phyloP scores from a whole-genome alignment of 2,113 vertebrate genomes.

The Meriones unguiculatus region DNA sequence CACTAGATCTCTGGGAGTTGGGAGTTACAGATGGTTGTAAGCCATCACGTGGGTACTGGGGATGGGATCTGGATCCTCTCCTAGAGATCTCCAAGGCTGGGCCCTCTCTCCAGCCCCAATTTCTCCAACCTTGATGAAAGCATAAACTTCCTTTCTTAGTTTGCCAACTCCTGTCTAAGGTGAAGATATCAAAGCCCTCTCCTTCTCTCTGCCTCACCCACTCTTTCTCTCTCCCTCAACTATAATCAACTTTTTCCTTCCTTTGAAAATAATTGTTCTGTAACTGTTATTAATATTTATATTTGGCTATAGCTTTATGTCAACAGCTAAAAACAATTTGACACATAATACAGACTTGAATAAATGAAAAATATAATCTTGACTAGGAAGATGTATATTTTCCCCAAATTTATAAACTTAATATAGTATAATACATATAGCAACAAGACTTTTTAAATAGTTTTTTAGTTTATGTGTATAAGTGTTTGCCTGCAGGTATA shows the following conservation, averaged over 20 bases:
- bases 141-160: background rate
- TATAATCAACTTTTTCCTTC: background rate
- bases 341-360: background rate
- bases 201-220: background rate
- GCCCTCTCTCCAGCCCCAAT: background rate
- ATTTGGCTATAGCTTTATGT: background rate
- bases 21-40: background rate
- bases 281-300: background rate
- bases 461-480: background rate
- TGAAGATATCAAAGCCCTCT: background rate
- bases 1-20: background rate
- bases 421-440: background rate
- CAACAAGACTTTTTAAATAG: background rate
- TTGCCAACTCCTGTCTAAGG: background rate
- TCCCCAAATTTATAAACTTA: background rate
- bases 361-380: background rate
- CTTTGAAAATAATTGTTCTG: background rate
- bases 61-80: background rate
- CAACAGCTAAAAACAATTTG: background rate
- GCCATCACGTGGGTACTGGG: background rate
- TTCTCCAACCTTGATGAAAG: conserved; percentile 15
- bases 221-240: too few species aligned
- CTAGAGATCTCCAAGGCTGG: background rate
- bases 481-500: background rate
- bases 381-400: background rate